phyloP scores from a whole-genome alignment of 37 sponge, comb jelly and placozoan species.

The Hexactinellida sp. region DNA sequence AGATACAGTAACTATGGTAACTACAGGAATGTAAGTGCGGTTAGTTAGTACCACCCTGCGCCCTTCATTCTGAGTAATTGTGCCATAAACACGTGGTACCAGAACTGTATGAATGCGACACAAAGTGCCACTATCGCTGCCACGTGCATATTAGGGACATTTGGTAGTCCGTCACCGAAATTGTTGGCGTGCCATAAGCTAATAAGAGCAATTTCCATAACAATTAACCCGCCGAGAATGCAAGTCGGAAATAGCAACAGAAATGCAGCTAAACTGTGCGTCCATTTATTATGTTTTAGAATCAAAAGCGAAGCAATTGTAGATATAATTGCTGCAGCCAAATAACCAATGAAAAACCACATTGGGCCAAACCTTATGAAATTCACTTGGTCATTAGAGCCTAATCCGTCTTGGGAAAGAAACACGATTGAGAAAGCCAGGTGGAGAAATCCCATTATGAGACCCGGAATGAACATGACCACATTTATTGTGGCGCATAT shows the following conservation, averaged over 20 bases:
- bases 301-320: neutral
- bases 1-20: neutral
- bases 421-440: neutral
- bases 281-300: neutral
- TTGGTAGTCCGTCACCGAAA: neutral
- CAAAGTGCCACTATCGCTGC: neutral
- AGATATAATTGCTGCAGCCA: neutral
- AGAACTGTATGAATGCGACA: neutral
- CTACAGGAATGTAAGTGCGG: neutral
- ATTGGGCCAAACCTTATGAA: neutral
- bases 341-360: neutral
- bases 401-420: neutral
- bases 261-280: neutral
- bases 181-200: neutral
- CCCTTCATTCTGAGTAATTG: neutral
- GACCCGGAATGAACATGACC: neutral
- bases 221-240: neutral
- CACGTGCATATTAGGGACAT: neutral
- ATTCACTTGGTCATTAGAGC: neutral
- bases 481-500: neutral
- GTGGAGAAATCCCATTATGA: neutral
- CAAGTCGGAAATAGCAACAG: neutral
- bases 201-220: neutral
- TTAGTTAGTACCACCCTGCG: neutral
- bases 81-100: neutral